Evolutionary conservation across 2,797 vertebrate genomes (phyloP), one percentile per base, ranked within the genome.

Genomic region (Percopsis omiscomaycus): DNA sequence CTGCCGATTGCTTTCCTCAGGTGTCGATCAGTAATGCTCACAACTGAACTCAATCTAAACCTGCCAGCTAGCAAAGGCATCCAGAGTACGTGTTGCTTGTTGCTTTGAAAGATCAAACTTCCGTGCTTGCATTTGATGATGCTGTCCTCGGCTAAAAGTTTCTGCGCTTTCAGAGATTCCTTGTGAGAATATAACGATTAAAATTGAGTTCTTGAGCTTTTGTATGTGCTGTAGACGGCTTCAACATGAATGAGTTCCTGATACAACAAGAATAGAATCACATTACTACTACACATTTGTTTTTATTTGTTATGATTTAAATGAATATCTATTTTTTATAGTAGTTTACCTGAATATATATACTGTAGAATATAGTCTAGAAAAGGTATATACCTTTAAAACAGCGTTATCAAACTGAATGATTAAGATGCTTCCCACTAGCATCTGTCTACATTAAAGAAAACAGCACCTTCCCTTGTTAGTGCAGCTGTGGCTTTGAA

Each of bases 21-120:
- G 88, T 85, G 88, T 89, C 82, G 85, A 91, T 89, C 84, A 77
- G 90, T 73, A 78, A 86, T 70, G 83, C 85, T 84, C 82, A 75
- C 82, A 86, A 87, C 82, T 81, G 73, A 77, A 79, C 60, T 73
- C 74, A 76, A 70, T 77, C 71, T 63, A 64, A 82, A 75, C 66
- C 65, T 59, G 64, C 69, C 28, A 49, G 79, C 77, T 28, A 53
- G 77, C 46, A 59, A 73, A 77, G 64, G 64, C 75, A 76, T 60
- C 69, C 68, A 42, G 69, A 74, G 68, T 61, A 42, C 68, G 70
- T 79, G 77, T 53, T 68, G 69, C 80, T 54, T 65, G 72, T 67
- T 27, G 74, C 77, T 81, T 89, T 81, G 75, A 86, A 84, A 78
- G 75, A 85, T 88, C 77, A 86, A 86, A 88, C 86, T 82, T 71